Percentiles rank a stretch among this genome's conserved stretches.
phyloP scores from a whole-genome alignment of 2,797 vertebrate species.

The Spheniscus humboldti region DNA sequence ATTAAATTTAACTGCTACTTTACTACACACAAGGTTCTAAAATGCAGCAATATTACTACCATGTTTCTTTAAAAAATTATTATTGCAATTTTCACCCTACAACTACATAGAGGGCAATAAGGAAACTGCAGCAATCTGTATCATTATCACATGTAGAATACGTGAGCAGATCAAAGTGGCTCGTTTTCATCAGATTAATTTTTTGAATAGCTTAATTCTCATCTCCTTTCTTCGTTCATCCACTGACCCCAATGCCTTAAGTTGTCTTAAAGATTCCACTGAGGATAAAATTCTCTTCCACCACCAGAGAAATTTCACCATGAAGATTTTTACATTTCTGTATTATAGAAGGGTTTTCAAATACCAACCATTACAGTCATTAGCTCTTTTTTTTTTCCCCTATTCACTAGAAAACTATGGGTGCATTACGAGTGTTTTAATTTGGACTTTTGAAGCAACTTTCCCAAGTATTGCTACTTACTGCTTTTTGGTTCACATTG shows the following conservation, averaged over 20 bases:
- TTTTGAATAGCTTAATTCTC: neutral
- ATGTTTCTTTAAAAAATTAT: neutral
- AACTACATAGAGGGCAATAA: neutral
- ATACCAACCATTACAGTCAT: neutral
- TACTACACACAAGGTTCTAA: neutral
- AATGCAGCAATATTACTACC: neutral
- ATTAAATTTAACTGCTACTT: neutral
- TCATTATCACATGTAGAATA: neutral
- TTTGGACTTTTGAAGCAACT: neutral
- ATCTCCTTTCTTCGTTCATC: neutral
- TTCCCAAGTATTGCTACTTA: neutral
- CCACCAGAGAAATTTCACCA: neutral
- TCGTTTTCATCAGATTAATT: neutral
- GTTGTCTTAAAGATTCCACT: neutral
- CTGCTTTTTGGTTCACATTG: neutral
- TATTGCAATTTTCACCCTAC: neutral
- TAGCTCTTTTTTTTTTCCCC: fast-evolving
- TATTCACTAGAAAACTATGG: neutral
- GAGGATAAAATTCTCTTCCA: neutral
- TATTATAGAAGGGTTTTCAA: neutral
- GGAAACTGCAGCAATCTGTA: neutral
- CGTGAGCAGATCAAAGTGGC: neutral
- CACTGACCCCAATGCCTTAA: neutral
- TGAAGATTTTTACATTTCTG: neutral
- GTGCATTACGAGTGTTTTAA: neutral